phyloP scores from a whole-genome alignment of 2,888 invertebrate species.

The Cordilura impudica region DNA sequence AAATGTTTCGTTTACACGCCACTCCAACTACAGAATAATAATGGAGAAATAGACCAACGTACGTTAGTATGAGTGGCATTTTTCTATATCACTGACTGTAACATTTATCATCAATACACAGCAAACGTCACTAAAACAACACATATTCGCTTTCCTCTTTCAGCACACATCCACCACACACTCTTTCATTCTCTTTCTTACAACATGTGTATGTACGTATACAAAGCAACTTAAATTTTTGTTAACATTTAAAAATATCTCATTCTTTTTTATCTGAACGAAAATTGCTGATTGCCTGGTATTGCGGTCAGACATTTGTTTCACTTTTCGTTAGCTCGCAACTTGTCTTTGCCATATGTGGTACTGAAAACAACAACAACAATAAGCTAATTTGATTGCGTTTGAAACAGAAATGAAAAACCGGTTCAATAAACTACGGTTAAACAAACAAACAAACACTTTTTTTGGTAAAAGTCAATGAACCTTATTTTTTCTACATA shows the following conservation, averaged over 20 bases:
- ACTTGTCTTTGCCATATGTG: constrained; percentile 56
- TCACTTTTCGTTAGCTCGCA: constrained; percentile 72
- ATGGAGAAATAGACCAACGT: neutral
- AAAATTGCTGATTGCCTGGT: constrained; percentile 64
- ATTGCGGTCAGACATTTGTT: constrained; percentile 72
- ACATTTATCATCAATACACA: neutral
- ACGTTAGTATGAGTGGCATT: neutral
- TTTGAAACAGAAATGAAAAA: constrained; percentile 34
- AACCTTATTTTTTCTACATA: constrained; percentile 12
- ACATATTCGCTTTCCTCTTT: neutral
- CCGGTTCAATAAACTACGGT: constrained; percentile 22
- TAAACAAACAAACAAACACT: neutral
- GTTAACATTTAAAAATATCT: constrained; percentile 39
- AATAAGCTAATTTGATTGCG: neutral
- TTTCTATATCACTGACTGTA: constrained; percentile 5
- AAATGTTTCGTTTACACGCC: too few relatives aligned
- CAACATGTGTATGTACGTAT: neutral
- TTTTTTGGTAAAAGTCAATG: constrained; percentile 16
- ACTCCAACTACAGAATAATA: too few relatives aligned
- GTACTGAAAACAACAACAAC: constrained; percentile 51
- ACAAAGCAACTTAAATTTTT: constrained; percentile 6
- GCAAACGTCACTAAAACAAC: constrained; percentile 1
- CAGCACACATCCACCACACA: neutral
- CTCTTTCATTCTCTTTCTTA: neutral
- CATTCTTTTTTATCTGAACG: constrained; percentile 25